A percentile compares a stretch with the other conserved stretches of the same genome.
These are phyloP conservation scores for Crocidura indochinensis DNA, from an alignment of 2,797 vertebrate genomes.

Conservation along the genomic window DNA sequence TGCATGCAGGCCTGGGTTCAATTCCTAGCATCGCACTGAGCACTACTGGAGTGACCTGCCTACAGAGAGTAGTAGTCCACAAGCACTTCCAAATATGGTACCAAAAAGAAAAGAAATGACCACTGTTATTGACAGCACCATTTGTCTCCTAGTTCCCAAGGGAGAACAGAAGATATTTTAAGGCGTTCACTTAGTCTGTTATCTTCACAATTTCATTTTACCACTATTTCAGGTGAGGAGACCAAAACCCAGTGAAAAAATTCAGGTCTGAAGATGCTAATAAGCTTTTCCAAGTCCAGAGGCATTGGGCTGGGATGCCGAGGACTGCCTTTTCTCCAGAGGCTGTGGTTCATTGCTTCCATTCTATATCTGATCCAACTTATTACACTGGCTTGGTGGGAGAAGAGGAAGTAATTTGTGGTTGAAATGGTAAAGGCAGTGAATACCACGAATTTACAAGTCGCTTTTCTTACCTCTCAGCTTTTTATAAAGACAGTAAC, in stretches of 20 bases:
- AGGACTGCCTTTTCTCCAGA: background rate
- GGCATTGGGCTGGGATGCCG: background rate
- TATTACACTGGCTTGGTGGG: constrained; percentile 54
- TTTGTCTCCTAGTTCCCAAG: background rate
- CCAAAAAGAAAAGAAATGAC: too few species aligned
- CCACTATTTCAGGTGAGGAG: background rate
- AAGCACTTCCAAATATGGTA: too few species aligned
- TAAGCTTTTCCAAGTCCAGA: background rate
- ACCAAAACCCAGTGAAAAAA: background rate
- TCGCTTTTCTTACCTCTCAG: constrained; percentile 28
- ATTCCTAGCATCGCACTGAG: too few species aligned
- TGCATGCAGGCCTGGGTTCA: too few species aligned
- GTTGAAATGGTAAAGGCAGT: constrained; percentile 61
- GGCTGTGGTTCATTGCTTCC: constrained; percentile 44
- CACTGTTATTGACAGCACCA: background rate
- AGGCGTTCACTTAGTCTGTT: background rate
- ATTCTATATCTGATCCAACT: background rate
- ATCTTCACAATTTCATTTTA: background rate
- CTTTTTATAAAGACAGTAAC: constrained; percentile 70
- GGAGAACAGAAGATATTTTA: background rate
- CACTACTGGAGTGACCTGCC: too few species aligned
- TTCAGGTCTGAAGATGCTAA: background rate
- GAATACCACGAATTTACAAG: constrained; percentile 35
- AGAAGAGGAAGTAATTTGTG: constrained; percentile 67
- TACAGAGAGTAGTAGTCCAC: too few species aligned